These are phyloP conservation scores for Cephus rjabovi DNA, from an alignment of 2,888 invertebrate genomes.

Conservation along the genomic window DNA sequence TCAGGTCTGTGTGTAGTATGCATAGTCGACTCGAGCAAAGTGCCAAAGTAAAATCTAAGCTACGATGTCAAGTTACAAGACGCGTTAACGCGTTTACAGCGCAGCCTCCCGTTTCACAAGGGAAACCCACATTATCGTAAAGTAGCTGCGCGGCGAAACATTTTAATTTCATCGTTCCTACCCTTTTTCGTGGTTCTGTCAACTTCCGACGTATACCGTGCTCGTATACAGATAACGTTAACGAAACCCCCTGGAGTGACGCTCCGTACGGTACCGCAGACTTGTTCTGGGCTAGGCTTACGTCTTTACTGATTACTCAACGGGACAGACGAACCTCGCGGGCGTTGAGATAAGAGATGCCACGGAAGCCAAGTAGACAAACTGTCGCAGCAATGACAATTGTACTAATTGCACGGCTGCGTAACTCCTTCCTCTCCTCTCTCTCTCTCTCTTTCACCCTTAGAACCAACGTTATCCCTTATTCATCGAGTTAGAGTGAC, in stretches of 20 bases:
- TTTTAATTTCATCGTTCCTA: slow-evolving; percentile 4
- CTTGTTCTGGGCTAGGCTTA: slow-evolving; percentile 34
- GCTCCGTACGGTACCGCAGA: background rate
- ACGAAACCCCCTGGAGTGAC: background rate
- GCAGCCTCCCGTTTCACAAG: background rate
- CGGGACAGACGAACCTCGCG: slow-evolving; percentile 31
- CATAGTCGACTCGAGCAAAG: background rate
- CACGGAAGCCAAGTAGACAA: slow-evolving; percentile 31
- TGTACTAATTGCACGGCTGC: slow-evolving; percentile 52
- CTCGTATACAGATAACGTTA: background rate
- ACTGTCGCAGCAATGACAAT: slow-evolving; percentile 47
- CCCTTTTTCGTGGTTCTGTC: background rate
- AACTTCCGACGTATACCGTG: background rate
- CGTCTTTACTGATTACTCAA: slow-evolving; percentile 46
- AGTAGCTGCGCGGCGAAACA: slow-evolving; percentile 18
- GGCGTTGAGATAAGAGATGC: slow-evolving; percentile 44
- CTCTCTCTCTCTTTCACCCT: slow-evolving; percentile 8
- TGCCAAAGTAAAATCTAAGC: background rate
- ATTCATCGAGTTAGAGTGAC: background rate
- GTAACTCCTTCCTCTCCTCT: slow-evolving; percentile 28
- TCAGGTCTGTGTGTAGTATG: background rate
- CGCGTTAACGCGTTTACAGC: background rate
- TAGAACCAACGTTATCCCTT: background rate
- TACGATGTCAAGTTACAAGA: background rate
- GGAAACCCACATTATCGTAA: slow-evolving; percentile 5